phyloP scores from a whole-genome alignment of 1,140 invertebrate genomes.

The Coboldia fuscipes region DNA sequence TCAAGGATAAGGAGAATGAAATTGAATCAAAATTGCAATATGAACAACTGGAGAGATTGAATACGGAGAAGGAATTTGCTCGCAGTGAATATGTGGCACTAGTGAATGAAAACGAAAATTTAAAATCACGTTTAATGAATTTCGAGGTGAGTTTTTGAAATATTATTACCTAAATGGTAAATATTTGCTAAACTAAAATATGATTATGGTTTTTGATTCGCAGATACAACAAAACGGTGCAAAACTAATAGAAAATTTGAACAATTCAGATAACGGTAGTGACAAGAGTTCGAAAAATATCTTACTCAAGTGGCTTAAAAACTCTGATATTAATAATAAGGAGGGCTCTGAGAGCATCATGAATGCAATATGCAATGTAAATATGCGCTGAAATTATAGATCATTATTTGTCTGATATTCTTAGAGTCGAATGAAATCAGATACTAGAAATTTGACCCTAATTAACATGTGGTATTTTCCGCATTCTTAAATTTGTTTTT shows the following conservation, averaged over 20 bases:
- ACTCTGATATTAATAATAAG: conserved; percentile 17
- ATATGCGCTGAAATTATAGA: not conserved
- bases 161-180: no score
- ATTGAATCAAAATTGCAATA: not conserved
- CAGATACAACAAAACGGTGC: no score
- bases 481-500: not conserved
- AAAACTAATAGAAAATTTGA: no score
- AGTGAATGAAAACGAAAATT: no score
- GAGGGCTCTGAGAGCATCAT: conserved; percentile 13
- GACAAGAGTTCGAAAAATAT: no score
- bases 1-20: not conserved
- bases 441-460: not conserved
- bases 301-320: conserved; percentile 16
- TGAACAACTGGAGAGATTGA: not conserved
- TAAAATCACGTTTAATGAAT: no score
- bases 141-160: no score
- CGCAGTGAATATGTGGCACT: no score
- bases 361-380: conserved; percentile 12
- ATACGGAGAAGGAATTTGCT: not conserved
- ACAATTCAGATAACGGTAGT: no score
- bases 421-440: not conserved
- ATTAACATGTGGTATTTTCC: not conserved
- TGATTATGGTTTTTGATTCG: no score
- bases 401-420: not conserved
- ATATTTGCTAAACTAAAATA: no score